Conservation (phyloP, 37 sponge, comb jelly and placozoan genomes). For the Ianthella basta region DNA sequence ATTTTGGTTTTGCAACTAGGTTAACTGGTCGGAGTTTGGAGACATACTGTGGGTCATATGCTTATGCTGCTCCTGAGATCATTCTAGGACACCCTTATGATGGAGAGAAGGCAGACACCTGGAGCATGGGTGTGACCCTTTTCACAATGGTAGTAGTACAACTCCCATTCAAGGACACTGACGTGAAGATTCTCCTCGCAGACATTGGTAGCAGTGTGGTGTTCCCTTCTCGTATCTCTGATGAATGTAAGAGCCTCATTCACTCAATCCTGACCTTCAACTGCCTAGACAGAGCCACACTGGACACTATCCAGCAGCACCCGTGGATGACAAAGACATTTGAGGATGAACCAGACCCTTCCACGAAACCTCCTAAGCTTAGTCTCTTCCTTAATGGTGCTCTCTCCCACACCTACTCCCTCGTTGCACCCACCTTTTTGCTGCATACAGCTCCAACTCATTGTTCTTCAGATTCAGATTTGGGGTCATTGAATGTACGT, state of each 20-base stretch:
- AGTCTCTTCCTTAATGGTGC: too few relatives aligned
- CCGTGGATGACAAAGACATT: conserved; percentile 51
- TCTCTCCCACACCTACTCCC: too few relatives aligned
- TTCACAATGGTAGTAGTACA: conserved; percentile 87
- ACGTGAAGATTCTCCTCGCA: conserved; percentile 72
- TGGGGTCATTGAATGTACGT: too few relatives aligned
- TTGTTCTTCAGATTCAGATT: too few relatives aligned
- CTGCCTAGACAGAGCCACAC: conserved; percentile 40
- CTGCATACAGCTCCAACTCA: too few relatives aligned
- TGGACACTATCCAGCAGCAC: conserved; percentile 44
- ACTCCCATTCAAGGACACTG: conserved; percentile 89
- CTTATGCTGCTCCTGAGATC: conserved; percentile 95
- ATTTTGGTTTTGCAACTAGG: conserved; percentile 87
- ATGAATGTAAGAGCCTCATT: conserved; percentile 46
- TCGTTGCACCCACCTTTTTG: too few relatives aligned
- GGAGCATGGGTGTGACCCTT: conserved; percentile 95
- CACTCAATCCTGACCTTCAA: conserved; percentile 34
- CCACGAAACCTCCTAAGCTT: too few relatives aligned
- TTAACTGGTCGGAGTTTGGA: conserved; percentile 31
- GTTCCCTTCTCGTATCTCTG: conserved; percentile 54
- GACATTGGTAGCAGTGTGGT: conserved; percentile 57
- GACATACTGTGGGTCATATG: conserved; percentile 94
- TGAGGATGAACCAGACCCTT: not conserved
- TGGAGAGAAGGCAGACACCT: conserved; percentile 82
- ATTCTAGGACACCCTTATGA: conserved; percentile 88